Base-by-base conservation (phyloP, 2,113 vertebrate genomes). In the Paracanthobrama guichenoti region DNA sequence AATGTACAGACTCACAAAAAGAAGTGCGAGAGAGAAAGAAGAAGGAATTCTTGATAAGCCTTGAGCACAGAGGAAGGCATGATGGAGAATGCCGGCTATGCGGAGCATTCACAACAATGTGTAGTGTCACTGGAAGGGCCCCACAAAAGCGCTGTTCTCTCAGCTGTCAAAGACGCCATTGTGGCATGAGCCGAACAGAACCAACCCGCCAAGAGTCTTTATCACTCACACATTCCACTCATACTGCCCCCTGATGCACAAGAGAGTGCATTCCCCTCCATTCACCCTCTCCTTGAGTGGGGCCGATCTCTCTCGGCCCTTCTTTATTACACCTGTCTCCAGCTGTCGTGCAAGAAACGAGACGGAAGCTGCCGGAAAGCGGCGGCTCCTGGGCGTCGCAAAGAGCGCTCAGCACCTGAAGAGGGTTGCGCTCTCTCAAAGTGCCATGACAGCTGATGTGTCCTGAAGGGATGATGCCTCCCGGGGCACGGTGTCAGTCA, bases 91-190 rank as follows among this genome's bases (percentile, higher is more conserved):
- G 94, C 90, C 89, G 97, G 94, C 92, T 95, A 99, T 98, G 96
- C 87, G 82, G 93, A 92, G 95, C 95, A 98, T 97, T 97, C 96
- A 94, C 97, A 98, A 98, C 96, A 97, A 95, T 97, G 96, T 96
- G 95, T 95, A 93, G 93, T 96, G 94, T 95, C 94, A 94, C 95
- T 94, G 88, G 91, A 85, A 91, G 90, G 72, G 86, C 50, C 88
- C 93, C 91, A 99, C 97, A 99, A 99, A 97, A 95, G 91, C 89
- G 90, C 95, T 92, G 94, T 98, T 99, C 97, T 96, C 93, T 90
- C 91, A 96, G 93, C 92, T 95, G 96, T 98, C 96, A 98, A 98
- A 97, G 97, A 95, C 94, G 89, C 94, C 93, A 95, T 98, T 99
- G 97, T 98, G 93, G 91, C 88, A 91, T 86, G 92, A 88, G 89